A percentile compares a stretch with the other conserved stretches of the same genome.
phyloP scores from a whole-genome alignment of 2,113 vertebrate genomes.

The Ophthalmolycus amberensis region DNA sequence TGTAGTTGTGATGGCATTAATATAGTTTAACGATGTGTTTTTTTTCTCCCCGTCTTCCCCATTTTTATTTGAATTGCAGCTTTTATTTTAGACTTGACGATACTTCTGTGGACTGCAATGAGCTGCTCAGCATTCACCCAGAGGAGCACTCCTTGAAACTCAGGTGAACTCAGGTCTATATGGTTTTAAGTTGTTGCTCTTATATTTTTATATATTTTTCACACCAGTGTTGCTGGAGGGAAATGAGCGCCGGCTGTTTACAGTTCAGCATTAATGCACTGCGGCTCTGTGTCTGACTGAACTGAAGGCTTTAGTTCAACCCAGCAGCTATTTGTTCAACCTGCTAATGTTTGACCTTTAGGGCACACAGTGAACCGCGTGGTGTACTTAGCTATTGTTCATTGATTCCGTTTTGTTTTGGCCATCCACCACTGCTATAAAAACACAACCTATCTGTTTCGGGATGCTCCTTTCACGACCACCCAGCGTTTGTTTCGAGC shows the following conservation, averaged over 20 bases:
- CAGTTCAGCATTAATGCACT: slow-evolving; percentile 4
- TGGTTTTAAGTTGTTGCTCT: slow-evolving; percentile 1
- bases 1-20: neutral
- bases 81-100: neutral
- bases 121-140: neutral
- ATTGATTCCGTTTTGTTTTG: slow-evolving; percentile 11
- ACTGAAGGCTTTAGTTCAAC: slow-evolving; percentile 30
- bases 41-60: neutral
- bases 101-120: neutral
- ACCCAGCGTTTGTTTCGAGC: slow-evolving; percentile 33
- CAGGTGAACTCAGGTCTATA: neutral
- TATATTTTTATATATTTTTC: slow-evolving; percentile 3
- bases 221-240: neutral
- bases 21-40: neutral
- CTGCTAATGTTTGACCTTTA: slow-evolving; percentile 23
- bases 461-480: slow-evolving; percentile 16
- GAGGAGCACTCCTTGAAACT: neutral
- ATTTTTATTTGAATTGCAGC: neutral
- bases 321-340: slow-evolving; percentile 40
- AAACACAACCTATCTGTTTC: slow-evolving; percentile 32
- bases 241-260: slow-evolving; percentile 5
- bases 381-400: slow-evolving; percentile 26
- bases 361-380: neutral
- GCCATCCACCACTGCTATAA: slow-evolving; percentile 21
- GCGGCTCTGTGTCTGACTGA: slow-evolving; percentile 16